A percentile compares a stretch with the other conserved stretches of the same genome.
Evolutionary conservation across 2,888 invertebrate species (phyloP).

Genomic region (Saturnia pavonia): DNA sequence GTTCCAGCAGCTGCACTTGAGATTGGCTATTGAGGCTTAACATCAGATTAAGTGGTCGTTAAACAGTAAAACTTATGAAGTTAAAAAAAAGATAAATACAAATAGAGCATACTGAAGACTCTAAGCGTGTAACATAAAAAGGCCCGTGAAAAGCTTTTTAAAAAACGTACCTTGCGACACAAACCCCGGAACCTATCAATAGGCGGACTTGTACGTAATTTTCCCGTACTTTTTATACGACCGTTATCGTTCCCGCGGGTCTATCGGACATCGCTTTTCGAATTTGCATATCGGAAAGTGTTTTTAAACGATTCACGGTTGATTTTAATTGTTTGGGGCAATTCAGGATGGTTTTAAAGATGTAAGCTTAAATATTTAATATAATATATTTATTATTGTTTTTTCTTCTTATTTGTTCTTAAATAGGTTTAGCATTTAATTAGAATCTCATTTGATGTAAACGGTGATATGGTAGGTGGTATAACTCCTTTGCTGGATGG

Average conservation of each 20-base stretch:
- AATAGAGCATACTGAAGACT: constrained; percentile 38
- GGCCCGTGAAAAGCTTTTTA: constrained; percentile 44
- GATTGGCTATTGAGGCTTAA: not conserved
- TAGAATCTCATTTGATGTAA: not conserved
- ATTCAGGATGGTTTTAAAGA: constrained; percentile 20
- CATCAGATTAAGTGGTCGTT: no score
- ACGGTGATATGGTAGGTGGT: not conserved
- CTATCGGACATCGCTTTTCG: constrained; percentile 56
- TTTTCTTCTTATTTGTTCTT: not conserved
- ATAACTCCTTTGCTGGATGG: no score
- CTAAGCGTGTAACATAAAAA: constrained; percentile 37
- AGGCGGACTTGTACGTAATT: constrained; percentile 52
- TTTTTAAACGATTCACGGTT: constrained; percentile 48
- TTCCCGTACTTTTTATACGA: constrained; percentile 31
- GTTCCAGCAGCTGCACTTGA: not conserved
- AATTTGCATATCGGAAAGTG: constrained; percentile 73
- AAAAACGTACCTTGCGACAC: constrained; percentile 55
- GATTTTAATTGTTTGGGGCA: constrained; percentile 53
- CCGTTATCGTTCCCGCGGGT: constrained; percentile 27
- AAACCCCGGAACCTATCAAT: constrained; percentile 69
- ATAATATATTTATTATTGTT: not conserved
- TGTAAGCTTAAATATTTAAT: not conserved
- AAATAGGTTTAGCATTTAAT: not conserved
- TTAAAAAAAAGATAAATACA: constrained; percentile 1
- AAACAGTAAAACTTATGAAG: no score